These are phyloP conservation scores for Ceyx cyanopectus DNA, from an alignment of 2,113 vertebrate species.

Conservation along the genomic window DNA sequence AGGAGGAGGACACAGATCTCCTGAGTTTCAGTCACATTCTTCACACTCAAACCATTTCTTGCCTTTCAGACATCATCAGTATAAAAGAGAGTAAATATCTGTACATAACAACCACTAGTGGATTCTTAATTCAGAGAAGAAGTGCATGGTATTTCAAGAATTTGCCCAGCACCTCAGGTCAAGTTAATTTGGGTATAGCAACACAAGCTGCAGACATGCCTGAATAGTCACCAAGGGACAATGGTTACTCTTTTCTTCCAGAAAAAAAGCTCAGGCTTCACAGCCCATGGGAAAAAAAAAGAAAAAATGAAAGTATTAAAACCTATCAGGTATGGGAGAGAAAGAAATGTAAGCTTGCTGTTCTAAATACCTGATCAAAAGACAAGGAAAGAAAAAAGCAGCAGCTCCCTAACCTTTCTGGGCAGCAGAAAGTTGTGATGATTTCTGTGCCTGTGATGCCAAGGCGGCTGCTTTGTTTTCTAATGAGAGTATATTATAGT, in stretches of 20 bases:
- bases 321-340: conserved; percentile 19
- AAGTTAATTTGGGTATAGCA: conserved; percentile 21
- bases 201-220: conserved; percentile 11
- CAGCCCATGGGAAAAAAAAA: not conserved
- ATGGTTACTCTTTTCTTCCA: not conserved
- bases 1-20: not conserved
- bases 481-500: conserved; percentile 61
- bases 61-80: not conserved
- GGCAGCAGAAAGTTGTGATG: conserved; percentile 12
- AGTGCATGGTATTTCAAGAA: not conserved
- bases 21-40: not conserved
- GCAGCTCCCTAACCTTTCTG: conserved; percentile 6
- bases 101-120: not conserved
- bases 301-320: not conserved
- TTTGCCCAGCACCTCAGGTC: not conserved
- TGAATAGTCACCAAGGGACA: conserved; percentile 23
- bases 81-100: not conserved
- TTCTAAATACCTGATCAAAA: conserved; percentile 37
- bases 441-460: conserved; percentile 44
- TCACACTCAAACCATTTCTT: not conserved
- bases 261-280: conserved; percentile 35
- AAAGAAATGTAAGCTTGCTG: conserved; percentile 31
- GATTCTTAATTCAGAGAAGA: not conserved
- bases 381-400: not conserved
- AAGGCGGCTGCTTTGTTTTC: conserved; percentile 51